Evolutionary conservation across 2,888 invertebrate genomes (phyloP), one percentile per base, ranked within the genome.

Genomic region (Rhaphigaster nebulosa): DNA sequence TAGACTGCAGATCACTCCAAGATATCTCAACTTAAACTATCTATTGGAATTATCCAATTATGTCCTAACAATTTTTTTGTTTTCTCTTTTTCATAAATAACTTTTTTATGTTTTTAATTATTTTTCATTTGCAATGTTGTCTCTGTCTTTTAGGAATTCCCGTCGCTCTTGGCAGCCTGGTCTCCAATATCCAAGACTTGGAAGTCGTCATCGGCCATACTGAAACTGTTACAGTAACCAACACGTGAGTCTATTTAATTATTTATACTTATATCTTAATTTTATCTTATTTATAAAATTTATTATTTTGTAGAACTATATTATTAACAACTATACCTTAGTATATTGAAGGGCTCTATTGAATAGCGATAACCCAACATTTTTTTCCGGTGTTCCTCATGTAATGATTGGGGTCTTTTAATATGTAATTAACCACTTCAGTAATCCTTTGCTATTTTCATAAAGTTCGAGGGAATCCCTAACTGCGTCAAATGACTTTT

Each of bases 191-290:
- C 1, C 60, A 89, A 29, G 89, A 89, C 29, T 18, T 89, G 0
- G 76, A 89, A 50, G 29, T 89, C 26, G 45, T 89, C n/a, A 76
- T 89, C 41, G 89, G 76, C 23, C n/a, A 89, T 23, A 50, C 89
- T 18, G 34, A 65, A 50, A 45, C 60, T 18, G 29, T 89, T n/a
- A 70, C 50, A 38, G 76, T 84, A 84, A 84, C 84, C 2, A 84
- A 84, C 84, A 84, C 84, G 84, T 84, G 45, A 84, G 84, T 84
- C 0, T 29, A 12, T 65, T 65, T 65, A 6, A 56, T 56, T 56
- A 8, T 56, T 56, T n/a, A n/a, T n/a, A n/a, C n/a, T n/a, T n/a
- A n/a, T 26, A 56, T 56, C 6, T 56, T 56, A 56, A 8, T 56
- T 26, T 29, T 60, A 60, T 29, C 12, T 60, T n/a, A 54, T 26